A percentile compares a stretch with the other conserved stretches of the same genome.
Conservation (phyloP, 2,888 invertebrate genomes). For the Pollenia amentaria region DNA sequence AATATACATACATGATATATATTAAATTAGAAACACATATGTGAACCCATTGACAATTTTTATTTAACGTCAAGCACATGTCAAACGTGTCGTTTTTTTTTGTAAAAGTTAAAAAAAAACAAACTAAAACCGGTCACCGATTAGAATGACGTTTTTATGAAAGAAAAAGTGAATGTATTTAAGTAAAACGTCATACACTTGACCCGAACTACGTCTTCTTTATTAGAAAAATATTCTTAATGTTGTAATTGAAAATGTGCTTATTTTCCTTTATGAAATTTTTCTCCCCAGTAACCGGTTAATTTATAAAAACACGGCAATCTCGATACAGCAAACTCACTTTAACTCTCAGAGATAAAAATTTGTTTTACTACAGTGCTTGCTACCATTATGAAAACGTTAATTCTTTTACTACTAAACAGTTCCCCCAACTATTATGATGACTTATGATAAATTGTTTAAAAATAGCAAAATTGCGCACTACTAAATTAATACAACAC, state of each 20-base stretch:
- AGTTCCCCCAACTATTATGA: not conserved
- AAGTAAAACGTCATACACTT: not conserved
- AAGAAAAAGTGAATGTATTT: not conserved
- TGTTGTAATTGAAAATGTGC: no score
- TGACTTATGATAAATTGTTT: conserved; percentile 17
- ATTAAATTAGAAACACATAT: no score
- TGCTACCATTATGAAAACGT: not conserved
- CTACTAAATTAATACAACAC: conserved; percentile 14
- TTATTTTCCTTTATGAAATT: no score
- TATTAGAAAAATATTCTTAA: no score
- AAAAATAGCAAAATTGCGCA: conserved; percentile 49
- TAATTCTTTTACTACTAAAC: not conserved
- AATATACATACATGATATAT: not conserved
- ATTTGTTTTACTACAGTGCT: not conserved
- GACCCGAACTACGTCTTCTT: no score
- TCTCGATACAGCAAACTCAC: not conserved
- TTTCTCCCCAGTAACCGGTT: not conserved
- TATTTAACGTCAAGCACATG: not conserved
- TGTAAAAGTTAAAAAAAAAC: no score
- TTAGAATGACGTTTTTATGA: not conserved
- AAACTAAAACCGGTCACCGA: no score
- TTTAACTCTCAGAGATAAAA: not conserved
- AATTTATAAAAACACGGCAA: not conserved
- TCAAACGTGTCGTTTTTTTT: not conserved
- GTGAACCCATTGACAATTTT: no score